Percentiles rank a stretch among this genome's conserved stretches.
phyloP scores from a whole-genome alignment of 2,888 invertebrate species.

The Eremobia ochroleuca region DNA sequence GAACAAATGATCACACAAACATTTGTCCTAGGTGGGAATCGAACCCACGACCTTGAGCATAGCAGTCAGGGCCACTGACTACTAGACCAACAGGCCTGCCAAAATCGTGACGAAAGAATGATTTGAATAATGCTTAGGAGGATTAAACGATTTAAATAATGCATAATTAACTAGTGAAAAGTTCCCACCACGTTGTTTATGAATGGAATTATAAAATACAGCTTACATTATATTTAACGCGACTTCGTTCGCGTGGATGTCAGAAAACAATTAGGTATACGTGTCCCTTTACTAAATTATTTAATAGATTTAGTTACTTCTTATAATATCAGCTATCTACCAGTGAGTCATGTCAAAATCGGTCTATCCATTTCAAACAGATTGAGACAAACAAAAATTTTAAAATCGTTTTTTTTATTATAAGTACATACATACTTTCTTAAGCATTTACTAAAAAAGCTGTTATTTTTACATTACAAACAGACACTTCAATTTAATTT shows the following conservation, averaged over 20 bases:
- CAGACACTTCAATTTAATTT: not conserved
- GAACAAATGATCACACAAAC: too few relatives aligned
- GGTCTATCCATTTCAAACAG: not conserved
- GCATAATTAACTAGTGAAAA: slow-evolving; percentile 41
- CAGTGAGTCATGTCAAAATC: not conserved
- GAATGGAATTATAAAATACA: slow-evolving; percentile 20
- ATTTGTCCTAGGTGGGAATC: too few relatives aligned
- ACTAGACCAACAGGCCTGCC: too few relatives aligned
- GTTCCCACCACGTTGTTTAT: slow-evolving; percentile 35
- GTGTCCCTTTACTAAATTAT: not conserved
- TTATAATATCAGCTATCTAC: not conserved
- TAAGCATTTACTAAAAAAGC: not conserved
- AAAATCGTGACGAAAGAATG: slow-evolving; percentile 44
- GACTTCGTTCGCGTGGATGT: not conserved
- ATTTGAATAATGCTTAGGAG: slow-evolving; percentile 38
- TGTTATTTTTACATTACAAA: not conserved
- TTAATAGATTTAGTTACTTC: not conserved
- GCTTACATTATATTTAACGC: not conserved
- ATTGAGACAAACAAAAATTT: not conserved
- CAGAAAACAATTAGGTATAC: not conserved
- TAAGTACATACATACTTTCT: too few relatives aligned
- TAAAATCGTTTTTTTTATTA: too few relatives aligned
- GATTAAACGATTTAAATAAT: slow-evolving; percentile 57
- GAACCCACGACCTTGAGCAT: too few relatives aligned
- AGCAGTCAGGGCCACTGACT: too few relatives aligned